A percentile compares a stretch with the other conserved stretches of the same genome.
phyloP scores from a whole-genome alignment of 2,888 invertebrate genomes.

The Epinotia brunnichana region DNA sequence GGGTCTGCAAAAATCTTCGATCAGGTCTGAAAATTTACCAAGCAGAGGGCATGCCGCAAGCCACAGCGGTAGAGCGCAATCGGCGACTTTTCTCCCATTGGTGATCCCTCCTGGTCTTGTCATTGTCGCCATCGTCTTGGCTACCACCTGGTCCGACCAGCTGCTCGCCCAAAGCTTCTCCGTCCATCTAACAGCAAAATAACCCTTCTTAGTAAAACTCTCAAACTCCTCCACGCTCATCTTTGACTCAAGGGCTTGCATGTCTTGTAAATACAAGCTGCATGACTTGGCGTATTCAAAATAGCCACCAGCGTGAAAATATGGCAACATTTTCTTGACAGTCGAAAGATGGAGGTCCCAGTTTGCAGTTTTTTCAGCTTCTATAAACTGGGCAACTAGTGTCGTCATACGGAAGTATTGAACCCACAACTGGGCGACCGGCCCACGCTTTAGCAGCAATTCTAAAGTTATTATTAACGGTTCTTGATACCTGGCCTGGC shows the following conservation, averaged over 20 bases:
- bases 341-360: conserved; percentile 17
- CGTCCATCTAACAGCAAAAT: conserved; percentile 6
- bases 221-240: background rate
- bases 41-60: background rate
- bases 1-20: conserved; percentile 7
- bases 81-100: background rate
- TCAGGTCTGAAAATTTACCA: background rate
- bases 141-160: conserved; percentile 3
- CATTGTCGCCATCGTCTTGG: conserved; percentile 2
- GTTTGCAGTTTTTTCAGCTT: conserved; percentile 9
- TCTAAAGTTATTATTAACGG: conserved; percentile 5
- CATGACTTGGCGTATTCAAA: conserved; percentile 15
- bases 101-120: conserved; percentile 2
- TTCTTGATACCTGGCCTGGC: background rate
- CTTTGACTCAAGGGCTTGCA: conserved; percentile 9
- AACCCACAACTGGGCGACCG: conserved; percentile 11
- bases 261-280: conserved; percentile 16
- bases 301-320: conserved; percentile 9
- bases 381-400: conserved; percentile 6
- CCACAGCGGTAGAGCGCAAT: background rate
- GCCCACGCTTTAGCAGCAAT: conserved; percentile 4
- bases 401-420: conserved; percentile 25
- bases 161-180: background rate
- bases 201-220: conserved; percentile 9
- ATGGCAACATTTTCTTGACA: conserved; percentile 13